Evolutionary conservation across 2,888 invertebrate species (phyloP), one percentile per base, ranked within the genome.

Genomic region (Chydorus sphaericus): DNA sequence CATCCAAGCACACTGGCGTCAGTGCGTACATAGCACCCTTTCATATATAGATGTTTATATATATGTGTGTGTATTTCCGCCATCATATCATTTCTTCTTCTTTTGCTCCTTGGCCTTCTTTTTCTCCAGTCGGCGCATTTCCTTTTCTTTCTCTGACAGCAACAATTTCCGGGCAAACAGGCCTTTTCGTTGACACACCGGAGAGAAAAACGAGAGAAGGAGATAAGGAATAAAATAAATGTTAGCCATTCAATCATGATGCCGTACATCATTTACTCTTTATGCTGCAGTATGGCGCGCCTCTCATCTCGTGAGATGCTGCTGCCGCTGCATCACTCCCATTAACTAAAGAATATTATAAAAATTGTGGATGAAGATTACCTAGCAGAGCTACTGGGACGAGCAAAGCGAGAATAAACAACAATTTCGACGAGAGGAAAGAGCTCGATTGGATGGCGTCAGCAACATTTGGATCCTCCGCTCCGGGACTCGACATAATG

Each of bases 51-150:
- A n/a, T n/a, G n/a, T n/a, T n/a, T n/a, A n/a, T n/a, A n/a, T n/a
- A n/a, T n/a, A n/a, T n/a, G n/a, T n/a, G n/a, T n/a, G n/a, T n/a
- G n/a, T n/a, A n/a, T n/a, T n/a, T n/a, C n/a, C n/a, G n/a, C n/a
- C n/a, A n/a, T n/a, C n/a, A n/a, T n/a, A n/a, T 44, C 44, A 44
- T 20, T 44, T 44, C n/a, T n/a, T n/a, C 33, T 33, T 51, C 33
- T 51, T 51, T 20, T 31, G 33, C 33, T 51, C 51, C 23, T 51
- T 51, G 33, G 51, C 51, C 33, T 51, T 51, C 33, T 51, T 51
- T 23, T 51, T 51, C 33, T 51, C 51, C 31, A 51, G 33, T 16
- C 51, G 51, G 10, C 51, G 51, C 33, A 33, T 10, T 20, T 51
- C 51, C 33, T 51, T 51, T 20, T 51, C 51, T 23, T 51, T 30